Evolutionary conservation across 2,888 invertebrate species (phyloP).

Genomic region (Galerucella pusilla): DNA sequence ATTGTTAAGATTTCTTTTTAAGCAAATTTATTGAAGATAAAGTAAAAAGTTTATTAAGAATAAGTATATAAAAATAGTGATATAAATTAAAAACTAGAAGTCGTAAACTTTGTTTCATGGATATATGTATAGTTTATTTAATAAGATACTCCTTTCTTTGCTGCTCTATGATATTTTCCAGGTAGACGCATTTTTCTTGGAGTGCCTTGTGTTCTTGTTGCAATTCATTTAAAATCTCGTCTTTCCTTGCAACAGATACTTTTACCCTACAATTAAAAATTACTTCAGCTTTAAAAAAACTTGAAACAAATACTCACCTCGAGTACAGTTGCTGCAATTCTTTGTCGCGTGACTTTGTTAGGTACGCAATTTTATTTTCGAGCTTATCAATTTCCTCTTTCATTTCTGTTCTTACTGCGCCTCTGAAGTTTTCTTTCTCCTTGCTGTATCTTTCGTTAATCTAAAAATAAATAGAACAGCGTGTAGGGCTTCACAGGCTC

Average conservation of each 20-base stretch:
- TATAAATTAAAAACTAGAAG: too few species aligned
- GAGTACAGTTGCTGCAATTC: slow-evolving; percentile 84
- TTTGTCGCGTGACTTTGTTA: slow-evolving; percentile 74
- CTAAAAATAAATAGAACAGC: slow-evolving; percentile 47
- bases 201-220: slow-evolving; percentile 77
- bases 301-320: slow-evolving; percentile 67
- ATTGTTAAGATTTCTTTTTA: too few species aligned
- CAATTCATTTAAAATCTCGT: slow-evolving; percentile 78
- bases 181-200: slow-evolving; percentile 77
- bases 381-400: slow-evolving; percentile 72
- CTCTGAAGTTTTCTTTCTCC: slow-evolving; percentile 70
- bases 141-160: slow-evolving; percentile 77
- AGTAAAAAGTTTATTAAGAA: too few species aligned
- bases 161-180: slow-evolving; percentile 81
- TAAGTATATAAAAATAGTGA: too few species aligned
- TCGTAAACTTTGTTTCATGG: too few species aligned
- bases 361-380: slow-evolving; percentile 71
- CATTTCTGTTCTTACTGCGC: slow-evolving; percentile 73
- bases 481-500: too few species aligned
- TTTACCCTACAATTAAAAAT: slow-evolving; percentile 72
- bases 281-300: not conserved
- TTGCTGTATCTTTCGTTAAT: slow-evolving; percentile 66
- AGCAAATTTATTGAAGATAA: too few species aligned
- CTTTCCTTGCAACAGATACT: slow-evolving; percentile 82
- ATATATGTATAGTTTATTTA: slow-evolving; percentile 48